These are phyloP conservation scores for Nerophis lumbriciformis DNA, from an alignment of 2,113 vertebrate genomes.

Conservation along the genomic window DNA sequence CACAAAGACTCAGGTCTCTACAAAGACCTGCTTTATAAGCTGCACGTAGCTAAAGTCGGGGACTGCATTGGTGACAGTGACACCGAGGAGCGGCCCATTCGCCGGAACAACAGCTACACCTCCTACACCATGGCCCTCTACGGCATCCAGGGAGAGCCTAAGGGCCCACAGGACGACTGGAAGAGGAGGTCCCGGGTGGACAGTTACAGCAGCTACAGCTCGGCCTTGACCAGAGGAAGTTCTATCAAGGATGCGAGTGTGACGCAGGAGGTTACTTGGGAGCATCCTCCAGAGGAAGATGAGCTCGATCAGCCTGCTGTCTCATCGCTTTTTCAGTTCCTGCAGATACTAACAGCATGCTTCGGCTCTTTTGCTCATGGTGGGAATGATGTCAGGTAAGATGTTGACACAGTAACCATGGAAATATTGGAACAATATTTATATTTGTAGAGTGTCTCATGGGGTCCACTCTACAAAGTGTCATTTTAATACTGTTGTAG, in stretches of 20 bases:
- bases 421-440: too few relatives aligned
- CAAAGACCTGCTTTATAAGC: constrained; percentile 92
- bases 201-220: constrained; percentile 92
- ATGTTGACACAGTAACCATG: too few relatives aligned
- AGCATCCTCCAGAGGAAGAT: constrained; percentile 75
- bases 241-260: constrained; percentile 23
- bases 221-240: constrained; percentile 72
- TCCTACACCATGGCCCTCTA: constrained; percentile 97
- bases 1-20: constrained; percentile 94
- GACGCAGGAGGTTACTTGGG: constrained; percentile 54
- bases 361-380: constrained; percentile 96
- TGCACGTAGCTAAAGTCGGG: constrained; percentile 89
- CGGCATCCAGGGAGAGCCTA: constrained; percentile 83
- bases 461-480: too few relatives aligned
- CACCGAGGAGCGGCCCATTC: constrained; percentile 80
- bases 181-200: constrained; percentile 84
- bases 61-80: constrained; percentile 91
- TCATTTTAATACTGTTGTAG: too few relatives aligned
- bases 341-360: constrained; percentile 94
- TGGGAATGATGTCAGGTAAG: constrained; percentile 95
- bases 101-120: constrained; percentile 95
- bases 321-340: constrained; percentile 88
- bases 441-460: too few relatives aligned
- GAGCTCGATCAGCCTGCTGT: constrained; percentile 87
- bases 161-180: constrained; percentile 39